Evolutionary conservation across 1,140 invertebrate species (phyloP).

Genomic region (Globodera rostochiensis): DNA sequence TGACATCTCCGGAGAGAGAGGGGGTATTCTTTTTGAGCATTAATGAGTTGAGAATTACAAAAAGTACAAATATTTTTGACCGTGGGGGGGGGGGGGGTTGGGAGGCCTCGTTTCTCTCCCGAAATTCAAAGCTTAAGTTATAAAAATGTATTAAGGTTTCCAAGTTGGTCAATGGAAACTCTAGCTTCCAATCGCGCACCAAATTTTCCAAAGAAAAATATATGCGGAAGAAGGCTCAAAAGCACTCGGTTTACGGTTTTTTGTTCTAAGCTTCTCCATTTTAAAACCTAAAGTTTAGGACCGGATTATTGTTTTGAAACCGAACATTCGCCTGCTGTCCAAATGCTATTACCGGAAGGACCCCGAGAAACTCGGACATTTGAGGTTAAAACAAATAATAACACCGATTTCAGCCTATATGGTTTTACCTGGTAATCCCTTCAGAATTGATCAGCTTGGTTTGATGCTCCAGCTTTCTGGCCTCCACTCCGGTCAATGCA

Average conservation of each 20-base stretch:
- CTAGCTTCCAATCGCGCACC: slow-evolving; percentile 34
- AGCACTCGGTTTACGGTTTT: slow-evolving; percentile 27
- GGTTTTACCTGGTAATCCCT: slow-evolving; percentile 5
- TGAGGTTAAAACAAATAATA: slow-evolving; percentile 28
- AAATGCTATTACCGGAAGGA: slow-evolving; percentile 39
- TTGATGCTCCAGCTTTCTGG: slow-evolving; percentile 33
- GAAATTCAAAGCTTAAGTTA: too few species aligned
- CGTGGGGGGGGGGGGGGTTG: too few species aligned
- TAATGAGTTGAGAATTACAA: too few species aligned
- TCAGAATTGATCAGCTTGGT: slow-evolving; percentile 41
- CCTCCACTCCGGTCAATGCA: slow-evolving; percentile 33
- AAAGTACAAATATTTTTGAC: slow-evolving; percentile 15
- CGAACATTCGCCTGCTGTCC: slow-evolving; percentile 35
- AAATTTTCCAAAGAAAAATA: slow-evolving; percentile 42
- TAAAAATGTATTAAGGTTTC: slow-evolving; percentile 33
- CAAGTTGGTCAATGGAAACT: slow-evolving; percentile 38
- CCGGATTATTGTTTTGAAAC: slow-evolving; percentile 35
- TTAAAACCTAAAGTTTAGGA: slow-evolving; percentile 17
- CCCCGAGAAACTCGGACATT: slow-evolving; percentile 36
- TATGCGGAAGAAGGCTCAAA: slow-evolving; percentile 42
- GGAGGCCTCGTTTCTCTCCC: too few species aligned
- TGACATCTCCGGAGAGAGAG: too few species aligned
- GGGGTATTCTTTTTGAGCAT: neutral
- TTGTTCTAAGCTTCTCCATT: neutral
- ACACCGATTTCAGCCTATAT: too few species aligned